Percentiles rank a stretch among this genome's conserved stretches.
Evolutionary conservation across 2,113 vertebrate genomes (phyloP).

Genomic region (Hystrix cristata): DNA sequence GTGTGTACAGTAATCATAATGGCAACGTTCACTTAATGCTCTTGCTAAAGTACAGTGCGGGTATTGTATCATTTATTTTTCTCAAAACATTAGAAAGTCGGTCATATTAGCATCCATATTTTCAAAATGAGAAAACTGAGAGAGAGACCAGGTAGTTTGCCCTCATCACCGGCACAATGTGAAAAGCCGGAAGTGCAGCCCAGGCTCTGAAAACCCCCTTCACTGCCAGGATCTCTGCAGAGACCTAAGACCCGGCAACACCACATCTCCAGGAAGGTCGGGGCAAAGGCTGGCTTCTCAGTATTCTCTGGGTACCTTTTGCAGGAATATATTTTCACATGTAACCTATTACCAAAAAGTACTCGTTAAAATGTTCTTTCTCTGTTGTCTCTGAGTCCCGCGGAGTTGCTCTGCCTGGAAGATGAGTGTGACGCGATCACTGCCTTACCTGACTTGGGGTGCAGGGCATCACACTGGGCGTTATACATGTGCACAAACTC

Average conservation of each 20-base stretch:
- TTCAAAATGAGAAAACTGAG: not conserved
- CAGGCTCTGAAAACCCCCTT: not conserved
- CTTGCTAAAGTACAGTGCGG: not conserved
- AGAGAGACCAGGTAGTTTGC: not conserved
- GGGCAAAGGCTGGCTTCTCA: not conserved
- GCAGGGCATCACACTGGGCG: constrained; percentile 95
- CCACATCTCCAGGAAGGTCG: not conserved
- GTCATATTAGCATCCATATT: not conserved
- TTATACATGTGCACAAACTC: constrained; percentile 96
- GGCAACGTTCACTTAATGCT: not conserved
- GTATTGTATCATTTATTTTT: not conserved
- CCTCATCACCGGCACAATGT: not conserved
- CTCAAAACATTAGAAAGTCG: not conserved
- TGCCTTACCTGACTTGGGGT: constrained; percentile 92
- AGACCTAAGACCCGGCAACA: not conserved
- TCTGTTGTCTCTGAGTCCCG: not conserved
- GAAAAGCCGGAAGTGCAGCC: not conserved
- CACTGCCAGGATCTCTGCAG: not conserved
- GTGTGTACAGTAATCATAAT: not conserved
- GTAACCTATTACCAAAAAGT: not conserved
- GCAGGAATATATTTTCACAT: not conserved
- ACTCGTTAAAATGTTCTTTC: not conserved
- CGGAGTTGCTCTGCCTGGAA: not conserved
- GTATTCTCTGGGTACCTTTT: not conserved
- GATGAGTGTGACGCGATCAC: not conserved